Conservation (phyloP, 2,113 vertebrate species). For the Chloropsis cyanopogon region DNA sequence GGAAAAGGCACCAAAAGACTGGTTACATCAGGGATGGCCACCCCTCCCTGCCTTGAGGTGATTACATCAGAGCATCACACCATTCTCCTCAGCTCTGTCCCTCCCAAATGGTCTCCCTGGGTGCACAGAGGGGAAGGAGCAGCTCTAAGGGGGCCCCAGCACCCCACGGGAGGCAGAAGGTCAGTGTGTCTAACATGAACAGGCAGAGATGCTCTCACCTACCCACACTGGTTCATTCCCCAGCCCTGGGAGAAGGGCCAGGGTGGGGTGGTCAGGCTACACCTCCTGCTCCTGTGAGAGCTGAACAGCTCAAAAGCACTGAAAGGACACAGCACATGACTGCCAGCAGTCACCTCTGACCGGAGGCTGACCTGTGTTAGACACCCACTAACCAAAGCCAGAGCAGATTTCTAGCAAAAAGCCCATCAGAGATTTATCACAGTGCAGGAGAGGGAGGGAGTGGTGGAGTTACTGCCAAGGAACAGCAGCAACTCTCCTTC, state of each 20-base stretch:
- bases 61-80: neutral
- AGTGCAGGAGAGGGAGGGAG: neutral
- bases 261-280: neutral
- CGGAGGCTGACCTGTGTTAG: neutral
- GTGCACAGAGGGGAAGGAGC: neutral
- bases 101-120: neutral
- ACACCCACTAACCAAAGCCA: neutral
- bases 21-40: too few relatives aligned
- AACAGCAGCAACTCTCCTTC: neutral
- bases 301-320: neutral
- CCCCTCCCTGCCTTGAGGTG: neutral
- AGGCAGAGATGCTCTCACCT: neutral
- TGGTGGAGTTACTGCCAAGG: neutral
- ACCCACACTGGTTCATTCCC: neutral
- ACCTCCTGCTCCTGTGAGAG: neutral
- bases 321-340: neutral
- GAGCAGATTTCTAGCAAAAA: neutral
- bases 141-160: neutral
- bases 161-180: rapidly evolving
- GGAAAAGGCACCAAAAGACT: neutral
- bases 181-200: neutral
- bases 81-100: neutral
- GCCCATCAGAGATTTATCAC: neutral
- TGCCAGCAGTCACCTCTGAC: neutral
- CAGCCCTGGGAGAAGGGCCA: neutral